These are phyloP conservation scores for Stenoptilia bipunctidactyla DNA, from an alignment of 2,888 invertebrate species.

Conservation along the genomic window DNA sequence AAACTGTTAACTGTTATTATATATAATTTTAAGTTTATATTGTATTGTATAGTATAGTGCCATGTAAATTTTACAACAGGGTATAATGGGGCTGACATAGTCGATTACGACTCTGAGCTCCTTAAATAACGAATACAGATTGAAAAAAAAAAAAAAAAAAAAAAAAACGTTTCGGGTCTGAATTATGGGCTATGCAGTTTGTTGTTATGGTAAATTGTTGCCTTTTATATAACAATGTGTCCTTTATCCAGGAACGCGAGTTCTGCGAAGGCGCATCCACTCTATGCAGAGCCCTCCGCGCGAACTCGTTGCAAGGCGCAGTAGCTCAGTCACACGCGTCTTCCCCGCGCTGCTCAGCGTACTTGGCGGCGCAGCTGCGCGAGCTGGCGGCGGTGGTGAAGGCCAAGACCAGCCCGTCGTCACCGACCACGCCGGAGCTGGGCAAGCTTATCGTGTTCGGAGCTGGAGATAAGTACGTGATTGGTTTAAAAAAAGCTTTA, in stretches of 20 bases:
- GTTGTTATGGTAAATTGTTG: too few relatives aligned
- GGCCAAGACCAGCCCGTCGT: conserved; percentile 34
- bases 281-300: conserved; percentile 76
- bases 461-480: conserved; percentile 55
- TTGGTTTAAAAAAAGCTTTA: neutral
- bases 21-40: too few relatives aligned
- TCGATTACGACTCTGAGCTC: too few relatives aligned
- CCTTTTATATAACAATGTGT: neutral
- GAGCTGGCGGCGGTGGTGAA: conserved; percentile 50
- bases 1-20: too few relatives aligned
- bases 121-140: too few relatives aligned
- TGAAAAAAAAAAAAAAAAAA: too few relatives aligned
- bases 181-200: too few relatives aligned
- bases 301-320: conserved; percentile 76
- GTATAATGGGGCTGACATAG: too few relatives aligned
- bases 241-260: conserved; percentile 75
- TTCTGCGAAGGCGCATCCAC: conserved; percentile 86
- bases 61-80: too few relatives aligned
- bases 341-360: conserved; percentile 84
- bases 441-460: conserved; percentile 61
- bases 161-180: too few relatives aligned
- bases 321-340: conserved; percentile 85
- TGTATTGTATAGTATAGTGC: too few relatives aligned
- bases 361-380: conserved; percentile 74
- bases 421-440: conserved; percentile 47